Conservation (phyloP, 2,888 invertebrate genomes). For the Acholoe squamosa region DNA sequence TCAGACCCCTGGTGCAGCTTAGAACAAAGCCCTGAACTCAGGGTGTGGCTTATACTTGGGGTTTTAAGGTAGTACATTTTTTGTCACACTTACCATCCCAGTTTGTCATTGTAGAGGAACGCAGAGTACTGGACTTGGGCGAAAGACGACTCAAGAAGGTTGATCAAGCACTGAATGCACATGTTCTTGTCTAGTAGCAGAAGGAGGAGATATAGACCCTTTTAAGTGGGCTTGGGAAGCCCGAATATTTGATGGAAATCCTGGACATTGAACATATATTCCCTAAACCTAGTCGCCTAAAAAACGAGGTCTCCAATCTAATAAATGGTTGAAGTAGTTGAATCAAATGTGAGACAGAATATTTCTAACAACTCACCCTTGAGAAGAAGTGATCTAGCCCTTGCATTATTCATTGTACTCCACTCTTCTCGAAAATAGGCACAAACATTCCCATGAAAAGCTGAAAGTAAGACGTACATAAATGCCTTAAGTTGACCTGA, state of each 20-base stretch:
- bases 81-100: conserved; percentile 90
- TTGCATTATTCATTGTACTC: conserved; percentile 86
- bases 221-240: no score
- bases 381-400: conserved; percentile 91
- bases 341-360: conserved; percentile 95
- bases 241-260: conserved; percentile 95
- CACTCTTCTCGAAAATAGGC: conserved; percentile 85
- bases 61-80: no score
- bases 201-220: no score
- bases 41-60: no score
- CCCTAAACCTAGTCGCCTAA: no score
- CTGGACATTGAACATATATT: conserved; percentile 93
- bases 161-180: conserved; percentile 94
- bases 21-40: no score
- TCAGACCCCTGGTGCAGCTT: no score
- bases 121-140: conserved; percentile 89
- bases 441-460: conserved; percentile 92
- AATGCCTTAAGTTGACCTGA: no score
- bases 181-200: conserved; percentile 94
- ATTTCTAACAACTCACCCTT: conserved; percentile 88
- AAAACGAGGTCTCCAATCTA: no score
- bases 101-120: conserved; percentile 94
- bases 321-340: no score
- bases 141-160: conserved; percentile 84
- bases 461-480: conserved; percentile 80